Evolutionary conservation across 2,888 invertebrate species (phyloP), one percentile per base, ranked within the genome.

Genomic region (Polymixis flavicincta): DNA sequence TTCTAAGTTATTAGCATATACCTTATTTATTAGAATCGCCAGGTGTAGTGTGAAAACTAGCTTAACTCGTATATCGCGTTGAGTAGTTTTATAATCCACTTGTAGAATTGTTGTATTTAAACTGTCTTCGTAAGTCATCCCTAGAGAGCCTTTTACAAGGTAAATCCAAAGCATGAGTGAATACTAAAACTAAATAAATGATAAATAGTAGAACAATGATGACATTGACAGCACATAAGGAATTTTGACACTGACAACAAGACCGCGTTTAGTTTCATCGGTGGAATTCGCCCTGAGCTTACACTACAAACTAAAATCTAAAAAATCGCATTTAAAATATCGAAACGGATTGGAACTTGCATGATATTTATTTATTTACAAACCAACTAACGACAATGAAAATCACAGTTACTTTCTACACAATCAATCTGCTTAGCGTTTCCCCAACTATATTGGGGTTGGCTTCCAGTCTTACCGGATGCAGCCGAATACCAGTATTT

Each of bases 1-100:
- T 25, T n/a, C 32, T 64, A 28, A 37, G 9, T 78, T 42, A n/a
- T 77, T 32, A 25, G 4, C n/a, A 32, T 63, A 9, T 66, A 50
- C 3, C 14, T 59, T 64, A 48, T 74, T 74, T 32, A 74, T 32
- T 60, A 11, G 42, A 25, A 54, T 52, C 42, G 14, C 32, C n/a
- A 65, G 48, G 14, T 71, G 64, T 28, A 5, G 48, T 37, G 4
- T 14, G 6, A 42, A 63, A 55, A 13, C 11, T 5, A 25, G 25
- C 11, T 4, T 42, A 37, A 2, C 17, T 5, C 14, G 19, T 37
- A 37, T 2, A 4, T n/a, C n/a, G 6, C 1, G 9, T 28, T 0
- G 32, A 7, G n/a, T 69, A 48, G 2, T 48, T 65, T 32, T 19
- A 48, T 66, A 32, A 48, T 45, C 45, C 7, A 22, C 45, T 6